Base-by-base conservation (phyloP, 2,797 vertebrate genomes). In the Myripristis jacobus region DNA sequence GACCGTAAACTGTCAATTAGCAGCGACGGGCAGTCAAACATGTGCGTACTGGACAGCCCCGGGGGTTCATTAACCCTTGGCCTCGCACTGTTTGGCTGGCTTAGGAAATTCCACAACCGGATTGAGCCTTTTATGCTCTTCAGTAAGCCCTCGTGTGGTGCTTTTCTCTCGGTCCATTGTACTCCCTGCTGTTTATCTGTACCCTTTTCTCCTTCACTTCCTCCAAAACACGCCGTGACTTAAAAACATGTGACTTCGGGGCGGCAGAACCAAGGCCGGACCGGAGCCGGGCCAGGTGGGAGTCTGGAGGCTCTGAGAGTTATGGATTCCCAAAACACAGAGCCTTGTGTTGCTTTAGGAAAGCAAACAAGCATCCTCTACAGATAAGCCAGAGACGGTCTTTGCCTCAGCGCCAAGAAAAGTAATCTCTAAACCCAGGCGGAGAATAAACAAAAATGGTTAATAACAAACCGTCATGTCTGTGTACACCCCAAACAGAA, bases 91-190 rank as follows among this genome's bases (percentile, higher is more conserved):
- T 83, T 66, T 79, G 86, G 65, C 75, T 82, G 84, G 73, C 66
- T 89, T 85, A 79, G 82, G 83, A 80, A 75, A 86, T 87, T 88
- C 82, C 81, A 82, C 75, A 64, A 73, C 81, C 3, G 36, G 71
- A 75, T 76, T 43, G 66, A 70, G 59, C 52, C 67, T 63, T 60
- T 69, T 78, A 43, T 79, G 64, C 66, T 75, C 67, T 56, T 68
- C 51, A 27, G 54, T 46, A 66, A 85, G 64, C 73, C 29, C 9
- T 2, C 1, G 62, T 64, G 31, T 80, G 63, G 12, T 53, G 70
- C 73, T 73, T 80, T 83, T 81, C 71, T 72, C 46, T 79, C 67
- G 47, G 38, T 53, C 51, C 61, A 80, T 80, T 80, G 69, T 87
- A 22, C 61, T 79, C 52, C 70, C 31, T 31, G 59, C 29, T 74